phyloP scores from a whole-genome alignment of 2,888 invertebrate species.

The Opisthograptis luteolata region DNA sequence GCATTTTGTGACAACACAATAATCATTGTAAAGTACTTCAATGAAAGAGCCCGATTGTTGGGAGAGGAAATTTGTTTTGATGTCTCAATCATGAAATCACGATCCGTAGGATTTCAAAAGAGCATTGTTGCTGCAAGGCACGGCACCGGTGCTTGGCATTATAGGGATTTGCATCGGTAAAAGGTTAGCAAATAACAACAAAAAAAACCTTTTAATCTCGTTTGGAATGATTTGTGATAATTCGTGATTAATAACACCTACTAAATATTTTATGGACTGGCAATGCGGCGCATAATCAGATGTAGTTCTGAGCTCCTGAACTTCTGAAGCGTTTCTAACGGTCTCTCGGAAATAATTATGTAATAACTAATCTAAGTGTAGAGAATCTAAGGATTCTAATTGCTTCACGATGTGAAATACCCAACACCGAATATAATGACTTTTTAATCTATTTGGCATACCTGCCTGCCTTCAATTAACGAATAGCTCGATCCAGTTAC shows the following conservation, averaged over 20 bases:
- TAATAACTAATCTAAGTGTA: background rate
- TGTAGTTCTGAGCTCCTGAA: background rate
- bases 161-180: too few relatives aligned
- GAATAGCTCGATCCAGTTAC: constrained; percentile 29
- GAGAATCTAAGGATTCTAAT: background rate
- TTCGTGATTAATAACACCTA: too few relatives aligned
- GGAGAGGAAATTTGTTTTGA: constrained; percentile 12
- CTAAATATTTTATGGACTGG: too few relatives aligned
- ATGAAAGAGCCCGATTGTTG: background rate
- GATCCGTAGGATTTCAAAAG: too few relatives aligned
- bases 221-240: too few relatives aligned
- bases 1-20: background rate
- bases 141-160: background rate
- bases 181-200: too few relatives aligned
- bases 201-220: too few relatives aligned
- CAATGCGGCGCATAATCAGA: background rate
- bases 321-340: background rate
- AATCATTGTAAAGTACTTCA: background rate
- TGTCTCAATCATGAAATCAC: constrained; percentile 19
- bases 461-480: constrained; percentile 22
- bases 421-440: constrained; percentile 25
- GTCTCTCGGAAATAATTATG: too few relatives aligned
- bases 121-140: background rate
- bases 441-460: constrained; percentile 7
- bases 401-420: constrained; percentile 29